Conservation (phyloP, 2,888 invertebrate species). For the Morpho deidamia region DNA sequence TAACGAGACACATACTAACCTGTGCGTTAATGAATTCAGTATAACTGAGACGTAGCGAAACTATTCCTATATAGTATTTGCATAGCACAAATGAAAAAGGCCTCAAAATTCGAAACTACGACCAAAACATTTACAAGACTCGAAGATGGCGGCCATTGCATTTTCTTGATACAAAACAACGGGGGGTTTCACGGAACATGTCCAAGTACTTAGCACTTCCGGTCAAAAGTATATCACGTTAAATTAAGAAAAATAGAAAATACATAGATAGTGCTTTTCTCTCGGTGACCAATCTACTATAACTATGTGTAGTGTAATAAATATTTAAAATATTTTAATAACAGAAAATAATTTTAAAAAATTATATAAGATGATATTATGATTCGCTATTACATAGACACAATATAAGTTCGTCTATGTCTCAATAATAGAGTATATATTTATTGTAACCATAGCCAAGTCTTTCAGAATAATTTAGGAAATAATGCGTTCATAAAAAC, state of each 20-base stretch:
- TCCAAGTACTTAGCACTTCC: conserved; percentile 56
- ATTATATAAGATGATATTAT: not conserved
- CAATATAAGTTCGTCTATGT: conserved; percentile 6
- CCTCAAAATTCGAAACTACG: conserved; percentile 73
- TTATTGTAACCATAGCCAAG: conserved; percentile 9
- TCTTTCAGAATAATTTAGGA: conserved; percentile 1
- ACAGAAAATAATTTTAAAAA: not conserved
- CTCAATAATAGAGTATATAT: conserved; percentile 1
- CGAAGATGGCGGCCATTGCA: conserved; percentile 92
- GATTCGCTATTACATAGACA: not conserved
- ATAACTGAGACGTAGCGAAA: conserved; percentile 62
- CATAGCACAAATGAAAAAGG: conserved; percentile 66
- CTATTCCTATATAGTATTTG: conserved; percentile 62
- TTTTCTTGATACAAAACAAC: conserved; percentile 88
- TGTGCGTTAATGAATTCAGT: conserved; percentile 48
- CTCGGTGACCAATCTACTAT: not conserved
- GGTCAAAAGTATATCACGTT: conserved; percentile 37
- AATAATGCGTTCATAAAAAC: conserved; percentile 4
- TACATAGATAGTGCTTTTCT: not conserved
- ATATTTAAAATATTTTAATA: not conserved
- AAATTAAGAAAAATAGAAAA: not conserved
- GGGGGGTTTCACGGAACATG: conserved; percentile 73
- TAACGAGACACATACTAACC: conserved; percentile 58
- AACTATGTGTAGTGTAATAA: not conserved
- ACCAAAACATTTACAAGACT: conserved; percentile 89